These are phyloP conservation scores for Brachionus manjavacas DNA, from an alignment of 1,140 invertebrate species.

Conservation along the genomic window DNA sequence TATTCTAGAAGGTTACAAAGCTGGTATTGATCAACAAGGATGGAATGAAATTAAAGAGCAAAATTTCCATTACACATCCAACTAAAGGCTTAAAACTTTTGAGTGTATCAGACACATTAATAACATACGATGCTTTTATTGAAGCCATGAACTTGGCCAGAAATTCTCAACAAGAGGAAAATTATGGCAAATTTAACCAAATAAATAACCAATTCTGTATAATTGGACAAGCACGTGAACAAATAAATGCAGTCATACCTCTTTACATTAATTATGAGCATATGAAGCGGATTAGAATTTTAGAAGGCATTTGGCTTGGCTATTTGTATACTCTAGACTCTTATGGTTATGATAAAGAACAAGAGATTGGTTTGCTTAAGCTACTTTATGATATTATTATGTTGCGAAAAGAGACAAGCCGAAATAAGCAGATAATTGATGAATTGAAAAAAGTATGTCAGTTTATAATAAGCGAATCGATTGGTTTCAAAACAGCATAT, in stretches of 20 bases:
- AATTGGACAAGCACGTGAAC: constrained; percentile 4
- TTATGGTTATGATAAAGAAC: constrained; percentile 26
- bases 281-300: constrained; percentile 26
- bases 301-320: constrained; percentile 21
- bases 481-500: constrained; percentile 4
- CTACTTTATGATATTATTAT: constrained; percentile 23
- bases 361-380: constrained; percentile 22
- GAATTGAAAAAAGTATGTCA: constrained; percentile 4
- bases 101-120: constrained; percentile 15
- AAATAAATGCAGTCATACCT: constrained; percentile 20
- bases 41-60: constrained; percentile 25
- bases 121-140: constrained; percentile 24
- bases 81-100: constrained; percentile 19
- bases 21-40: constrained; percentile 19
- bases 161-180: constrained; percentile 4
- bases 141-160: not conserved
- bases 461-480: not conserved
- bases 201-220: constrained; percentile 15
- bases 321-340: constrained; percentile 15
- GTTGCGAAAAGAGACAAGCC: not conserved
- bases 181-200: constrained; percentile 4
- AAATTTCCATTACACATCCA: not conserved
- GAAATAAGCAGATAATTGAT: not conserved
- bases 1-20: not conserved
- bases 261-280: constrained; percentile 33